Evolutionary conservation across 2,113 vertebrate species (phyloP).

Genomic region (Cygnus atratus): DNA sequence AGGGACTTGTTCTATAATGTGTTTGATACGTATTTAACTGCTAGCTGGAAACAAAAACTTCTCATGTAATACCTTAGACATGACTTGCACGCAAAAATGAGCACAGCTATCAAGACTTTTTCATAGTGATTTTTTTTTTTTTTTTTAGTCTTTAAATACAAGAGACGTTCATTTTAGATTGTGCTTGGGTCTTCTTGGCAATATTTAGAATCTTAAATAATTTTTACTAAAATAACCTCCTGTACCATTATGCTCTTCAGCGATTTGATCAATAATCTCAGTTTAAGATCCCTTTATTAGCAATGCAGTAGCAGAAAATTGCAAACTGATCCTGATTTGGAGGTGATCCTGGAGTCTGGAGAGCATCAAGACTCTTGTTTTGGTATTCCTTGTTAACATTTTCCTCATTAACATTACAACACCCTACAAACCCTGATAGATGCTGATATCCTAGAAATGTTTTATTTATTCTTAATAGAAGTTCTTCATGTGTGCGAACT

Average conservation of each 20-base stretch:
- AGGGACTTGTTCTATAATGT: not conserved
- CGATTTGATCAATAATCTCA: not conserved
- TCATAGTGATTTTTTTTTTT: not conserved
- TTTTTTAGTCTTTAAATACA: not conserved
- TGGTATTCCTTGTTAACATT: not conserved
- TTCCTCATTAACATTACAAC: not conserved
- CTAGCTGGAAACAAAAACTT: not conserved
- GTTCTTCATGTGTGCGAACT: not conserved
- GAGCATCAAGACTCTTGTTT: not conserved
- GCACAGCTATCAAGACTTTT: not conserved
- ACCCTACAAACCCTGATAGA: not conserved
- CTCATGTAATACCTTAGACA: not conserved
- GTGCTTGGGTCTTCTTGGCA: not conserved
- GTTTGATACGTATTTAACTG: not conserved
- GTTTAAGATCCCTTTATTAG: not conserved
- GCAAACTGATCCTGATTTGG: not conserved
- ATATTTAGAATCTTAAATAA: not conserved
- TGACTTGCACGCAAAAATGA: not conserved
- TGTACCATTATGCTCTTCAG: not conserved
- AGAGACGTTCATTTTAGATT: not conserved
- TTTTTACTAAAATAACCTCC: not conserved
- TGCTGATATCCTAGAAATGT: not conserved
- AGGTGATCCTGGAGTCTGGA: not conserved
- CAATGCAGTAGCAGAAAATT: not conserved
- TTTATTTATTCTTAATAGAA: not conserved